Evolutionary conservation across 2,113 vertebrate genomes (phyloP).

Genomic region (Colistium nudipinnis): DNA sequence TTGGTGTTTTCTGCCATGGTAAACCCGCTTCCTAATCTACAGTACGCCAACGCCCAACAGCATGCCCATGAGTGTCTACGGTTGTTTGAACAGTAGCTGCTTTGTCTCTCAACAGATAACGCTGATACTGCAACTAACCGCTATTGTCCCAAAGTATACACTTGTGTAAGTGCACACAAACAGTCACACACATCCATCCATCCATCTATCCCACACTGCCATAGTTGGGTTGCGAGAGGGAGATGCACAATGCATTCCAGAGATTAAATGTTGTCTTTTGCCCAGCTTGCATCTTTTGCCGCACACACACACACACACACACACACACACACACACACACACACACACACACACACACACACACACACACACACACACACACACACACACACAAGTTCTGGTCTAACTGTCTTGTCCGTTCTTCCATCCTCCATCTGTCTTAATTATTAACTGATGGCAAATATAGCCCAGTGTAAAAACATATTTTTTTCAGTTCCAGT

Average conservation of each 20-base stretch:
- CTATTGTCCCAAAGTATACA: slow-evolving; percentile 66
- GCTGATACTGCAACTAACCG: slow-evolving; percentile 71
- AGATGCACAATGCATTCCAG: slow-evolving; percentile 78
- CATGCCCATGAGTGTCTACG: slow-evolving; percentile 41
- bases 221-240: slow-evolving; percentile 56
- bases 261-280: slow-evolving; percentile 71
- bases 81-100: slow-evolving; percentile 68
- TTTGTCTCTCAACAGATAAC: slow-evolving; percentile 73
- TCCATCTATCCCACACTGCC: slow-evolving; percentile 46
- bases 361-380: slow-evolving; percentile 17
- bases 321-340: slow-evolving; percentile 17
- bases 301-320: slow-evolving; percentile 29
- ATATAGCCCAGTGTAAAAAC: slow-evolving; percentile 13
- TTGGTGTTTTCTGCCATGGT: neutral
- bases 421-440: slow-evolving; percentile 31
- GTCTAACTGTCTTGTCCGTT: neutral
- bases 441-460: slow-evolving; percentile 8
- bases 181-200: slow-evolving; percentile 13
- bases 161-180: slow-evolving; percentile 9
- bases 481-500: slow-evolving; percentile 15
- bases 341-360: neutral
- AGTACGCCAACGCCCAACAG: slow-evolving; percentile 47
- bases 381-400: slow-evolving; percentile 5
- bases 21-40: slow-evolving; percentile 33
- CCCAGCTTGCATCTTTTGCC: slow-evolving; percentile 38